These are phyloP conservation scores for Cyanoramphus novaezelandiae DNA, from an alignment of 2,113 vertebrate species.

Conservation along the genomic window DNA sequence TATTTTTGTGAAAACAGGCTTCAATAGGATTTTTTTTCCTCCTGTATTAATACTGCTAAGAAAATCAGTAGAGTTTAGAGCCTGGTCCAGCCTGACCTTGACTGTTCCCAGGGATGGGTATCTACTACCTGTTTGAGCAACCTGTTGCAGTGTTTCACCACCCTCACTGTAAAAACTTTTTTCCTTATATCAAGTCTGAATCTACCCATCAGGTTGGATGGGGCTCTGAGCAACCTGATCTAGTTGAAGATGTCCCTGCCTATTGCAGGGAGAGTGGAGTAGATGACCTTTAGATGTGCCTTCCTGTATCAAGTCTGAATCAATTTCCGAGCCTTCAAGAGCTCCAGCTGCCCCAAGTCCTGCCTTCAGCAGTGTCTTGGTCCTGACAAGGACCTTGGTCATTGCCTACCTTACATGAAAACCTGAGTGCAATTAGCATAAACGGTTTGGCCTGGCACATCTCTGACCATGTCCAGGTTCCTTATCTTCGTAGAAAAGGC, in stretches of 20 bases:
- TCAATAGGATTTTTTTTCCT: neutral
- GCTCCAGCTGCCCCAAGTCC: neutral
- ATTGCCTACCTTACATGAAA: neutral
- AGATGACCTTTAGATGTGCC: neutral
- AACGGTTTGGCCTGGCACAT: neutral
- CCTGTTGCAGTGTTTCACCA: neutral
- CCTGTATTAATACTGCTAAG: neutral
- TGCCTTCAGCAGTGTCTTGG: neutral
- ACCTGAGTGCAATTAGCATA: neutral
- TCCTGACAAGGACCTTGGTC: neutral
- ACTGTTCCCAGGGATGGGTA: neutral
- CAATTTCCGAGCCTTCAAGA: neutral
- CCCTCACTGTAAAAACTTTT: neutral
- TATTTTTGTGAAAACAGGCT: slow-evolving; percentile 1
- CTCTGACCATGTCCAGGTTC: neutral
- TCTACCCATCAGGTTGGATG: neutral
- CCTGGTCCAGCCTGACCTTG: neutral
- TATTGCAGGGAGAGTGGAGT: neutral
- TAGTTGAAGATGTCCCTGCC: neutral
- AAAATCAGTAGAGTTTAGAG: neutral
- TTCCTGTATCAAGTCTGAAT: neutral
- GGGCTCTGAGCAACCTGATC: neutral
- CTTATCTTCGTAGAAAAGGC: neutral
- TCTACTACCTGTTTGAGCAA: neutral
- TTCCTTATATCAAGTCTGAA: neutral